Evolutionary conservation across 1,140 invertebrate species (phyloP).

Genomic region (Drosophila gunungcola): DNA sequence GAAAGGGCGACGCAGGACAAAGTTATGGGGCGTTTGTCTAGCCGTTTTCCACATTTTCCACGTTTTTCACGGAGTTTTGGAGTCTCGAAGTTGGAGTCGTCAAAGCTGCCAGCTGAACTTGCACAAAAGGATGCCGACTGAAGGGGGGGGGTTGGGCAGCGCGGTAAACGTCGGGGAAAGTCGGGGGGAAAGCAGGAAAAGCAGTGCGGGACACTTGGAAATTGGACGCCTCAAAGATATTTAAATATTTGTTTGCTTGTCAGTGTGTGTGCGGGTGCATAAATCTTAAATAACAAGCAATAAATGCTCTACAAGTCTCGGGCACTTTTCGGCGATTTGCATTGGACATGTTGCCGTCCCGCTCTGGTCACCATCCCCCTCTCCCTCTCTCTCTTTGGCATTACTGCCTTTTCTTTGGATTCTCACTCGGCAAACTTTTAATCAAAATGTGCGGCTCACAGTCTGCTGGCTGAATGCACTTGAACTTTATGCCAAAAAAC

Average conservation of each 20-base stretch:
- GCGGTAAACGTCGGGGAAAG: no score
- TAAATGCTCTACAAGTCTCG: constrained; percentile 59
- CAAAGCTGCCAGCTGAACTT: constrained; percentile 71
- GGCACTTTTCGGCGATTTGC: constrained; percentile 49
- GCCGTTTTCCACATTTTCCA: constrained; percentile 41
- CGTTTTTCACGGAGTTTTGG: no score
- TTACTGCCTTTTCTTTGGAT: constrained; percentile 7
- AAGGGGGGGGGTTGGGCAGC: no score
- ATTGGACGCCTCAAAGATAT: constrained; percentile 76
- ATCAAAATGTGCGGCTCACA: constrained; percentile 71
- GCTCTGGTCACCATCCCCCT: background rate
- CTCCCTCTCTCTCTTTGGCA: background rate
- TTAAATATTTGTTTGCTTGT: constrained; percentile 64
- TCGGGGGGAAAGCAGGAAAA: background rate
- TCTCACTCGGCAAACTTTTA: constrained; percentile 62
- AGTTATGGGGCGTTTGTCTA: constrained; percentile 72
- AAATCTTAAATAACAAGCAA: constrained; percentile 81
- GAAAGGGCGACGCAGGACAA: constrained; percentile 45
- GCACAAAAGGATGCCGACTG: constrained; percentile 48
- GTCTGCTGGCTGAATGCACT: constrained; percentile 62
- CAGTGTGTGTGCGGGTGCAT: constrained; percentile 34
- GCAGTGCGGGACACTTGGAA: constrained; percentile 51
- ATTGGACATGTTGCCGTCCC: constrained; percentile 2
- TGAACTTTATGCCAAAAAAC: constrained; percentile 41
- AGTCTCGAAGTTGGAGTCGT: constrained; percentile 33